phyloP scores from a whole-genome alignment of 2,797 vertebrate species.

The Lates japonicus region DNA sequence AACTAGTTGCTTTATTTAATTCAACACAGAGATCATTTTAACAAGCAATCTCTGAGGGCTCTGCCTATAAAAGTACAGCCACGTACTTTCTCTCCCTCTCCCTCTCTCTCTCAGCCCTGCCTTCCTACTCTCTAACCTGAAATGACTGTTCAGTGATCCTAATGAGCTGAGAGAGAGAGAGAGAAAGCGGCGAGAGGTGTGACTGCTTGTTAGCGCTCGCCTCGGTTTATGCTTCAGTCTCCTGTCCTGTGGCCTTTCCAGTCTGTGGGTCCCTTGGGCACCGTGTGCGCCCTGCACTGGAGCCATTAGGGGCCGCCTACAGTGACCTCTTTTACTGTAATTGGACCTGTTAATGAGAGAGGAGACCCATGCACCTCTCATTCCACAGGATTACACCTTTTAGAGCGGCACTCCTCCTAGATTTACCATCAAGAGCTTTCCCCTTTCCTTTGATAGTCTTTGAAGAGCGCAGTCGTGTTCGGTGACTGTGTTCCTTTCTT shows the following conservation, averaged over 20 bases:
- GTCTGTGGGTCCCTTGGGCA: constrained; percentile 68
- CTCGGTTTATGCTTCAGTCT: constrained; percentile 43
- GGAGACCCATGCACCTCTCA: constrained; percentile 56
- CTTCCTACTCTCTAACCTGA: constrained; percentile 47
- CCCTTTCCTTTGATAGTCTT: constrained; percentile 53
- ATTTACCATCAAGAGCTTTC: constrained; percentile 48
- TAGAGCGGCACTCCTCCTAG: constrained; percentile 48
- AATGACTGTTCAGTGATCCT: constrained; percentile 81
- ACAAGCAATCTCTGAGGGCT: constrained; percentile 72
- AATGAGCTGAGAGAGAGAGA: constrained; percentile 82
- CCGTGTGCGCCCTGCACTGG: constrained; percentile 51
- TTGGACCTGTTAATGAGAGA: constrained; percentile 77
- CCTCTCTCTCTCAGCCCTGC: constrained; percentile 30
- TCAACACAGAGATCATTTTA: constrained; percentile 75
- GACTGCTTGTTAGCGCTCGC: constrained; percentile 75
- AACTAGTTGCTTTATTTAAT: constrained; percentile 77
- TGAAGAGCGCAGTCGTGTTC: constrained; percentile 35
- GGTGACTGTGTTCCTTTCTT: constrained; percentile 29
- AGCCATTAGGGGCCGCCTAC: constrained; percentile 57
- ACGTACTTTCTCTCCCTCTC: constrained; percentile 53
- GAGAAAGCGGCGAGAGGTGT: constrained; percentile 74
- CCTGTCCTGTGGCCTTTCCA: constrained; percentile 54
- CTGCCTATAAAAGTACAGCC: constrained; percentile 68
- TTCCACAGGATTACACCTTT: constrained; percentile 71
- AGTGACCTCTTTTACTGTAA: constrained; percentile 64